A percentile compares a stretch with the other conserved stretches of the same genome.
These are phyloP conservation scores for Eupithecia centaureata DNA, from an alignment of 2,888 invertebrate genomes.

Conservation along the genomic window DNA sequence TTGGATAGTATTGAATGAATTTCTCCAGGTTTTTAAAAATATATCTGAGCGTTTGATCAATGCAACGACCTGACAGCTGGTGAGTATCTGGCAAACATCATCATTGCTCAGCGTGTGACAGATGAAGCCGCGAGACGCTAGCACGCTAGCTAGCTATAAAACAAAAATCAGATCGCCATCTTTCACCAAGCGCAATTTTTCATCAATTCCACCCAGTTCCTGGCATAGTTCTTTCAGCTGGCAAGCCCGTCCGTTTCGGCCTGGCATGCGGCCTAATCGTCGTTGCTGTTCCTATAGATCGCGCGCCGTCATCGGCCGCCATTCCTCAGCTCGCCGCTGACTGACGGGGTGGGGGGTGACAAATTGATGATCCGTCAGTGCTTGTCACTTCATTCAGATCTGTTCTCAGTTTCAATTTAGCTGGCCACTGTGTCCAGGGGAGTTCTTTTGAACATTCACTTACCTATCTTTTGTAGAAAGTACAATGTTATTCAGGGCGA, in stretches of 20 bases:
- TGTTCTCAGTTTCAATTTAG: background rate
- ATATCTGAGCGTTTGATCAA: no score
- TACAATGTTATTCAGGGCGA: no score
- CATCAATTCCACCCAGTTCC: background rate
- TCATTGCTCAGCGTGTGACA: no score
- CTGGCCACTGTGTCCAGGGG: background rate
- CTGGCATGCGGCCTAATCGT: constrained; percentile 82
- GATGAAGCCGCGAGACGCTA: no score
- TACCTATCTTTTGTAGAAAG: no score
- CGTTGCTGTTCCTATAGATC: constrained; percentile 76
- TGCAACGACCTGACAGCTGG: no score
- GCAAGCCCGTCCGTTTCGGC: constrained; percentile 40
- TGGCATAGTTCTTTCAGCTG: constrained; percentile 29
- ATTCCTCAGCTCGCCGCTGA: constrained; percentile 77
- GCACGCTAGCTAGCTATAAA: no score
- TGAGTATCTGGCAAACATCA: no score
- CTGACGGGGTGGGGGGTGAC: constrained; percentile 79
- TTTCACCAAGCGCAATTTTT: background rate
- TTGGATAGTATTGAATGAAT: background rate
- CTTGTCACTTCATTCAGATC: constrained; percentile 50
- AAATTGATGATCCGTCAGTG: constrained; percentile 75
- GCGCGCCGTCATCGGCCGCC: constrained; percentile 76
- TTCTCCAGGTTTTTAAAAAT: no score
- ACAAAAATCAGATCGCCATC: no score
- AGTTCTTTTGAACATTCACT: background rate